Evolutionary conservation across 2,113 vertebrate species (phyloP).

Genomic region (Colinus virginianus): DNA sequence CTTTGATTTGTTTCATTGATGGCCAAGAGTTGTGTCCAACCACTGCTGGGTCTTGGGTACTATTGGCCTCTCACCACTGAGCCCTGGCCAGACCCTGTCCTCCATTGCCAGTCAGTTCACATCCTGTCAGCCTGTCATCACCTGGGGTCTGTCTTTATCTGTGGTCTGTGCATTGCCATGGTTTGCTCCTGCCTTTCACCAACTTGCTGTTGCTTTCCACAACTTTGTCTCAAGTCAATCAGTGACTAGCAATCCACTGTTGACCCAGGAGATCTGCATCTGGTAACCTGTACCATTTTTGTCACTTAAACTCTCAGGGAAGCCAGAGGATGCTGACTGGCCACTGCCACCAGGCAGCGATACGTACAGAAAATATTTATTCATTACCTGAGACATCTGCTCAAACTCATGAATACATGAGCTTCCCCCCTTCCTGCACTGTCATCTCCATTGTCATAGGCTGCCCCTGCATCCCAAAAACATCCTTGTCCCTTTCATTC

Average conservation of each 20-base stretch:
- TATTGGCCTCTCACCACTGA: not conserved
- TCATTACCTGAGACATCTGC: not conserved
- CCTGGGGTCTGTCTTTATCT: not conserved
- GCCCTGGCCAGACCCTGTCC: not conserved
- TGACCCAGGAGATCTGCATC: not conserved
- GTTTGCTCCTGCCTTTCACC: not conserved
- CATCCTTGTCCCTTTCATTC: not conserved
- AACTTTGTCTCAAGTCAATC: not conserved
- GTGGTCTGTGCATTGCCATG: not conserved
- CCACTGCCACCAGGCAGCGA: not conserved
- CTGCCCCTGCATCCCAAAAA: not conserved
- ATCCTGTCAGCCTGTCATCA: not conserved
- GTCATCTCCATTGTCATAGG: not conserved
- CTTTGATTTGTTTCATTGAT: not conserved
- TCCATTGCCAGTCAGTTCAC: not conserved
- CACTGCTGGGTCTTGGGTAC: not conserved
- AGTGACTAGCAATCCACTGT: not conserved
- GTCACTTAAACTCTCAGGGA: not conserved
- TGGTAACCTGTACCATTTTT: not conserved
- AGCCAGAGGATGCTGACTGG: not conserved
- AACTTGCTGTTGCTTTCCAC: not conserved
- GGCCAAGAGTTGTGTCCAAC: not conserved
- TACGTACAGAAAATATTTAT: not conserved
- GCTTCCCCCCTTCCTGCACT: not conserved
- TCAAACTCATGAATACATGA: not conserved